A percentile compares a stretch with the other conserved stretches of the same genome.
Evolutionary conservation across 2,113 vertebrate genomes (phyloP).

Genomic region (Artemisiospiza belli): DNA sequence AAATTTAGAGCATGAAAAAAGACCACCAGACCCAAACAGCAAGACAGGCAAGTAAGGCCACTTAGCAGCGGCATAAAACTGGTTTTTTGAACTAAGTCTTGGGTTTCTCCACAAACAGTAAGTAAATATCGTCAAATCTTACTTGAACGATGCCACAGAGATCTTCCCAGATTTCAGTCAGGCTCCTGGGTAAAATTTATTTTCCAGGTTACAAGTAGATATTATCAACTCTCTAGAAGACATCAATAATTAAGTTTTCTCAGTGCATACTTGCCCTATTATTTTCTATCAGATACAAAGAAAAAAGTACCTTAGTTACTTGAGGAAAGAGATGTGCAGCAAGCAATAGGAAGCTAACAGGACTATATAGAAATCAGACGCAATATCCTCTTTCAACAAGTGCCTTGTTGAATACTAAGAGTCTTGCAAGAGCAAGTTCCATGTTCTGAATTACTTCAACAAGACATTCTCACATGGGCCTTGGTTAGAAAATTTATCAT

Average conservation of each 20-base stretch:
- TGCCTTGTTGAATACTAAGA: not conserved
- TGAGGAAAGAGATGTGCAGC: not conserved
- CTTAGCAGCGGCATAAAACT: not conserved
- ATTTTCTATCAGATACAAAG: not conserved
- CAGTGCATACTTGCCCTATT: not conserved
- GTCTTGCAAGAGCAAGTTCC: not conserved
- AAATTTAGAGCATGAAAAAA: not conserved
- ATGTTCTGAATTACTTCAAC: not conserved
- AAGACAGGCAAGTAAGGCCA: not conserved
- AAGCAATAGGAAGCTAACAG: not conserved
- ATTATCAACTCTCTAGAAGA: not conserved
- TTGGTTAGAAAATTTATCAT: not conserved
- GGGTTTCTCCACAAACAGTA: not conserved
- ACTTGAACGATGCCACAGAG: not conserved
- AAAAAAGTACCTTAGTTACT: not conserved
- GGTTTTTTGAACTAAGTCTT: not conserved
- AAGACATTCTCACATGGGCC: not conserved
- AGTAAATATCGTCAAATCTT: not conserved
- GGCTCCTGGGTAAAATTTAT: not conserved
- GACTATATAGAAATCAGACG: not conserved
- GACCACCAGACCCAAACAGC: not conserved
- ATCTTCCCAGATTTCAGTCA: not conserved
- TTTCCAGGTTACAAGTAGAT: not conserved
- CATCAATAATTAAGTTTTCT: not conserved
- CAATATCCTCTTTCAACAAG: not conserved